Conservation (phyloP, 2,113 vertebrate genomes). For the Recurvirostra avosetta region DNA sequence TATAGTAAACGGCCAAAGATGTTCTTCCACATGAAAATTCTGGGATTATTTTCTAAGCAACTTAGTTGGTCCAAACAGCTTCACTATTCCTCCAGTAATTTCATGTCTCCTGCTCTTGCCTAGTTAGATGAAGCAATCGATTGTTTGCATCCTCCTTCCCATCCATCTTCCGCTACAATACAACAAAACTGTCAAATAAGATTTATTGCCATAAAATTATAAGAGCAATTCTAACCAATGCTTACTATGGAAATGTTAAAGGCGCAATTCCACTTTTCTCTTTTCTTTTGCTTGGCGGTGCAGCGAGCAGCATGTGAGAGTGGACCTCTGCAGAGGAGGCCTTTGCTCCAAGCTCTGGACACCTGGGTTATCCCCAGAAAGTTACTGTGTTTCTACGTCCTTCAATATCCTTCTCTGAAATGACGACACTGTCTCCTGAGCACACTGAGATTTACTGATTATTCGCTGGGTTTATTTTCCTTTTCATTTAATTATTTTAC, state of each 20-base stretch:
- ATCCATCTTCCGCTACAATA: neutral
- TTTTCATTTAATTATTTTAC: neutral
- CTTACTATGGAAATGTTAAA: neutral
- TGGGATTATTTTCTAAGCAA: neutral
- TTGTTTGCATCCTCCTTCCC: neutral
- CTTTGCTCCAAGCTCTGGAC: neutral
- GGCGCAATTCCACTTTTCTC: neutral
- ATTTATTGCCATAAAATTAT: conserved; percentile 15
- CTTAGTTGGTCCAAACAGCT: neutral
- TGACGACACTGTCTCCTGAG: neutral
- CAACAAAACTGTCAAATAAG: neutral
- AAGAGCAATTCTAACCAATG: neutral
- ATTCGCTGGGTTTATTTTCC: neutral
- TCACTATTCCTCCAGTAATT: neutral
- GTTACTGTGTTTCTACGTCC: neutral
- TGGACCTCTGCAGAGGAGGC: neutral
- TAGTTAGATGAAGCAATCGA: neutral
- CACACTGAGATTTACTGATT: neutral
- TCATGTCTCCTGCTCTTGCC: neutral
- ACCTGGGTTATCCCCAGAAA: neutral
- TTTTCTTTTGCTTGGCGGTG: neutral
- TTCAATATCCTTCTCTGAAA: neutral
- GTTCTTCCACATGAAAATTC: neutral
- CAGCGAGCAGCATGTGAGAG: neutral
- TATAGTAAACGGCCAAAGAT: neutral